phyloP scores from a whole-genome alignment of 2,888 invertebrate species.

The Liodrosophila aerea region DNA sequence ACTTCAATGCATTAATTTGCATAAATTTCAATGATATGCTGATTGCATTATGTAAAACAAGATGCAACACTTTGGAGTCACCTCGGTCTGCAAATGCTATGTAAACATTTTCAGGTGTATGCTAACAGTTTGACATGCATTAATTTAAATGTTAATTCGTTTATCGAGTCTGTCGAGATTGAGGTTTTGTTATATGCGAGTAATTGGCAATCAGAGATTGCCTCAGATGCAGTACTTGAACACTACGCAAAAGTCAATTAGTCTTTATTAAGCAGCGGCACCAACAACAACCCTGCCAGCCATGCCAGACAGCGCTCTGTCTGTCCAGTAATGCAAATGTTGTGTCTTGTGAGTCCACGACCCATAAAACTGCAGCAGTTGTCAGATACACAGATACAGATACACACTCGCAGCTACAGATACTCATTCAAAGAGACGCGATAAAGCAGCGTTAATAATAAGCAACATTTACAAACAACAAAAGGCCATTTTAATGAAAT shows the following conservation, averaged over 20 bases:
- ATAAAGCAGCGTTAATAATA: slow-evolving; percentile 74
- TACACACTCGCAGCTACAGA: slow-evolving; percentile 30
- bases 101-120: slow-evolving; percentile 37
- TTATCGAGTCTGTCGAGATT: slow-evolving; percentile 54
- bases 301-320: slow-evolving; percentile 10
- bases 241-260: slow-evolving; percentile 65
- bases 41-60: slow-evolving; percentile 8
- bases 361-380: slow-evolving; percentile 67
- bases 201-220: slow-evolving; percentile 65
- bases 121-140: slow-evolving; percentile 56
- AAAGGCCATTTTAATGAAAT: slow-evolving; percentile 78
- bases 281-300: slow-evolving; percentile 7
- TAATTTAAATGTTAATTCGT: slow-evolving; percentile 74
- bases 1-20: slow-evolving; percentile 50
- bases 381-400: slow-evolving; percentile 42
- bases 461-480: slow-evolving; percentile 78
- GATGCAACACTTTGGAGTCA: not conserved
- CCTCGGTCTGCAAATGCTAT: slow-evolving; percentile 37
- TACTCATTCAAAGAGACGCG: slow-evolving; percentile 46
- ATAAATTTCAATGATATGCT: slow-evolving; percentile 57
- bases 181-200: slow-evolving; percentile 43
- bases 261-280: slow-evolving; percentile 68
- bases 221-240: slow-evolving; percentile 38
- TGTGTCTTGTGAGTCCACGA: slow-evolving; percentile 54
- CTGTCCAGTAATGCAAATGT: slow-evolving; percentile 68